phyloP scores from a whole-genome alignment of 2,797 vertebrate species.

The Chaetophractus vellerosus region DNA sequence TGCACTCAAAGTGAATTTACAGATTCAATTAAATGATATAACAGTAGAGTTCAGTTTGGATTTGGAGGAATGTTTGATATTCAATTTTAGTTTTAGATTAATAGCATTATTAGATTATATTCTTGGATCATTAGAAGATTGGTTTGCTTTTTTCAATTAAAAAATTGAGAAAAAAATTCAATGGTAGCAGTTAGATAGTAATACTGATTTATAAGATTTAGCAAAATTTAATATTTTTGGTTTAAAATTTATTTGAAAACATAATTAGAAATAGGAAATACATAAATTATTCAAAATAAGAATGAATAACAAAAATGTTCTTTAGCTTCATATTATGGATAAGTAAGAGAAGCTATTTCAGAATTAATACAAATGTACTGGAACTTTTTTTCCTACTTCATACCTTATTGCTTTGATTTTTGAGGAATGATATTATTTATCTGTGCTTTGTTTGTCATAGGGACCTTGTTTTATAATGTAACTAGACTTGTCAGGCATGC shows the following conservation, averaged over 20 bases:
- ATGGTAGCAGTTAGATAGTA: conserved; percentile 4
- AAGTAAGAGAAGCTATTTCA: conserved; percentile 70
- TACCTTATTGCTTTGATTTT: conserved; percentile 47
- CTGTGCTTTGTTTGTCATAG: not conserved
- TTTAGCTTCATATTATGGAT: not conserved
- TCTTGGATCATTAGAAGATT: conserved; percentile 64
- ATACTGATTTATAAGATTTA: conserved; percentile 19
- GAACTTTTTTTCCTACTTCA: conserved; percentile 56
- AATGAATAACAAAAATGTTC: conserved; percentile 50
- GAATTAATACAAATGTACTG: not conserved
- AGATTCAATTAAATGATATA: conserved; percentile 80
- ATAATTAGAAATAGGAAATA: not conserved
- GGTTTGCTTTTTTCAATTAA: conserved; percentile 18
- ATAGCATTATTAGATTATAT: conserved; percentile 58
- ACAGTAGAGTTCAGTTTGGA: conserved; percentile 68
- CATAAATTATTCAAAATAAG: conserved; percentile 70
- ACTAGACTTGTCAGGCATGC: conserved; percentile 14
- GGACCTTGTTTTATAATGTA: conserved; percentile 45
- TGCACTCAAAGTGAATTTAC: conserved; percentile 25
- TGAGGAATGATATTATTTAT: conserved; percentile 1
- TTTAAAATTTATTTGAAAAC: conserved; percentile 64
- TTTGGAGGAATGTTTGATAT: conserved; percentile 46
- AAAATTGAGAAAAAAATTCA: conserved; percentile 37
- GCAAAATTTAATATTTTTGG: conserved; percentile 63
- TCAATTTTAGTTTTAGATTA: conserved; percentile 72